A percentile compares a stretch with the other conserved stretches of the same genome.
Evolutionary conservation across 2,797 vertebrate species (phyloP).

Genomic region (Tiaroga cobitis): DNA sequence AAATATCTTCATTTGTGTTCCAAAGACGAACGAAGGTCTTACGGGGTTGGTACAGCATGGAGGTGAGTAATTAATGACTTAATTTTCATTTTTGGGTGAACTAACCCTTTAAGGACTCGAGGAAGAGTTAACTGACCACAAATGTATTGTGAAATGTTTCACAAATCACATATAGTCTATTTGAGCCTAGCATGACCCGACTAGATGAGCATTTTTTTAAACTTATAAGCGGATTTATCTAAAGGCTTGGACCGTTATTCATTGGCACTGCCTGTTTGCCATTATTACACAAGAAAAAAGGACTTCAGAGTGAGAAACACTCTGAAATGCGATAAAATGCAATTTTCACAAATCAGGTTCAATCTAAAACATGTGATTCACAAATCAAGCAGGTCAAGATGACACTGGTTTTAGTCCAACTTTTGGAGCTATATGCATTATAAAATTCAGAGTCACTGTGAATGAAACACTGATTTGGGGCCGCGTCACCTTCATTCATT

Average conservation of each 20-base stretch:
- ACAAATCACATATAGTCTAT: neutral
- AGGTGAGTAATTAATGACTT: too few species aligned
- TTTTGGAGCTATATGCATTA: neutral
- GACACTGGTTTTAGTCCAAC: neutral
- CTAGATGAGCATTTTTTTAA: neutral
- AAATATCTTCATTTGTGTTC: too few species aligned
- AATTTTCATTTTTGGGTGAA: too few species aligned
- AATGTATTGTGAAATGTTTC: neutral
- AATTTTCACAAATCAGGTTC: neutral
- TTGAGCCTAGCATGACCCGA: neutral
- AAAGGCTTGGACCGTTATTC: neutral
- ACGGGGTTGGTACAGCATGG: too few species aligned
- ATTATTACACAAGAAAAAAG: neutral
- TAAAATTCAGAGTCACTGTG: neutral
- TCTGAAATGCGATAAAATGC: neutral
- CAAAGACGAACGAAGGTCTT: too few species aligned
- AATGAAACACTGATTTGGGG: neutral
- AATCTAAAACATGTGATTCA: neutral
- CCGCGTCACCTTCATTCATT: neutral
- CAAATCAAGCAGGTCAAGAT: neutral
- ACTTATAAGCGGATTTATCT: neutral
- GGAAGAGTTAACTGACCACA: neutral
- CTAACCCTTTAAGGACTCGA: neutral
- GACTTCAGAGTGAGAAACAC: neutral
- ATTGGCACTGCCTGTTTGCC: neutral